A percentile compares a stretch with the other conserved stretches of the same genome.
Evolutionary conservation across 2,888 invertebrate genomes (phyloP).

Genomic region (Cataglyphis rosenhaueri): DNA sequence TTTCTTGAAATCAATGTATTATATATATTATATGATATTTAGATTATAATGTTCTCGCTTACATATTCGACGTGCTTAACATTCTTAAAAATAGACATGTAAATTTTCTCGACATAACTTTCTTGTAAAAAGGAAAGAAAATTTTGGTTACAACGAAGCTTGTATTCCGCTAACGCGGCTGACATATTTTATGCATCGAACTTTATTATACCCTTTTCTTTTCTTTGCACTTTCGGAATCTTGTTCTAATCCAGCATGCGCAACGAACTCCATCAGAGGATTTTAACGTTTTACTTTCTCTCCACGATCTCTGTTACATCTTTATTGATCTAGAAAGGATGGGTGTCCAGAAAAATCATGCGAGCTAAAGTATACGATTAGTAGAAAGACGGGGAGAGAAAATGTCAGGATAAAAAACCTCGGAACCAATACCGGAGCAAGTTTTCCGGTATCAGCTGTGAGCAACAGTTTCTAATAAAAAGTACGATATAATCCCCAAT

Average conservation of each 20-base stretch:
- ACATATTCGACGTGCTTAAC: not conserved
- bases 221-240: not conserved
- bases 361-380: not conserved
- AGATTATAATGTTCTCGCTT: not conserved
- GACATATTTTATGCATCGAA: conserved; percentile 53
- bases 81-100: not conserved
- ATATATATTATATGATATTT: not conserved
- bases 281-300: conserved; percentile 4
- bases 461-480: conserved; percentile 67
- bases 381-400: not conserved
- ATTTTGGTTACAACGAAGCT: conserved; percentile 13
- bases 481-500: conserved; percentile 67
- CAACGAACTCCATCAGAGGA: conserved; percentile 8
- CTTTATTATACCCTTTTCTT: conserved; percentile 47
- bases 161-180: conserved; percentile 16
- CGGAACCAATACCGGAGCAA: conserved; percentile 58
- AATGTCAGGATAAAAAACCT: conserved; percentile 15
- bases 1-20: not conserved
- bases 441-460: conserved; percentile 60
- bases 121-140: conserved; percentile 16
- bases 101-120: not conserved
- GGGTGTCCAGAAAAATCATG: not conserved
- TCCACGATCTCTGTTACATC: not conserved
- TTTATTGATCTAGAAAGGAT: conserved; percentile 18
- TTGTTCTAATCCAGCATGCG: not conserved